Percentiles rank a stretch among this genome's conserved stretches.
Conservation (phyloP, 2,888 invertebrate genomes). For the Conops quadrifasciatus region DNA sequence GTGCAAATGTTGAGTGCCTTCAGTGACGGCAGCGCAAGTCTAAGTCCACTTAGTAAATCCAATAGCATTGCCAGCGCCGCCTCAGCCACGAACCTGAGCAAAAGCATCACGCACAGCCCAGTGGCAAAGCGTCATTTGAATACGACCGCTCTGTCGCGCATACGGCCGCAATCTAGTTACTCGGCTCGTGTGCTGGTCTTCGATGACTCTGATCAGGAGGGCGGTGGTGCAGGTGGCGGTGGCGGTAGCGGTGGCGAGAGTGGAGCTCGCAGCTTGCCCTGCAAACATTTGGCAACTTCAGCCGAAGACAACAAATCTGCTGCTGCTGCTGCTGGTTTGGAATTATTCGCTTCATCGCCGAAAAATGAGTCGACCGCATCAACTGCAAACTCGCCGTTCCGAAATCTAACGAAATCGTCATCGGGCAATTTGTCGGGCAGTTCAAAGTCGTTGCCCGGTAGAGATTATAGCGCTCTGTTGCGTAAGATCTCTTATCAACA, state of each 20-base stretch:
- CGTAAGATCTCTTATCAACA: slow-evolving; percentile 65
- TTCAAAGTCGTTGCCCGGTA: slow-evolving; percentile 58
- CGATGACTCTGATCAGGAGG: slow-evolving; percentile 75
- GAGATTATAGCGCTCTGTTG: slow-evolving; percentile 57
- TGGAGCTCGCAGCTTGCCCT: slow-evolving; percentile 28
- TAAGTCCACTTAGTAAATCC: slow-evolving; percentile 40
- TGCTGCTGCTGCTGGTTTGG: slow-evolving; percentile 48
- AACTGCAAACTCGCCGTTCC: slow-evolving; percentile 49
- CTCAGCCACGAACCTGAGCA: slow-evolving; percentile 17
- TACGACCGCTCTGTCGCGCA: slow-evolving; percentile 51
- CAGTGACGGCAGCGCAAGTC: slow-evolving; percentile 48
- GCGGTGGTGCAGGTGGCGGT: slow-evolving; percentile 36
- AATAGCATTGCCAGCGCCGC: slow-evolving; percentile 36
- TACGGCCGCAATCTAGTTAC: slow-evolving; percentile 71
- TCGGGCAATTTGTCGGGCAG: slow-evolving; percentile 63
- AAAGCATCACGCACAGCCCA: slow-evolving; percentile 47
- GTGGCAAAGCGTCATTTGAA: slow-evolving; percentile 56
- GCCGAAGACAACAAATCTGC: slow-evolving; percentile 40
- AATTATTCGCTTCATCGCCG: slow-evolving; percentile 52
- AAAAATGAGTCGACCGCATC: slow-evolving; percentile 50
- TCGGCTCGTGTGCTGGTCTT: slow-evolving; percentile 81
- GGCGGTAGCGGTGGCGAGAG: slow-evolving; percentile 24
- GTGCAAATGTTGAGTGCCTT: slow-evolving; percentile 24
- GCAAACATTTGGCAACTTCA: slow-evolving; percentile 34
- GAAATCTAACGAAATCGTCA: slow-evolving; percentile 60